These are phyloP conservation scores for Hirtodrosophila alboralis DNA, from an alignment of 2,888 invertebrate species.

Conservation along the genomic window DNA sequence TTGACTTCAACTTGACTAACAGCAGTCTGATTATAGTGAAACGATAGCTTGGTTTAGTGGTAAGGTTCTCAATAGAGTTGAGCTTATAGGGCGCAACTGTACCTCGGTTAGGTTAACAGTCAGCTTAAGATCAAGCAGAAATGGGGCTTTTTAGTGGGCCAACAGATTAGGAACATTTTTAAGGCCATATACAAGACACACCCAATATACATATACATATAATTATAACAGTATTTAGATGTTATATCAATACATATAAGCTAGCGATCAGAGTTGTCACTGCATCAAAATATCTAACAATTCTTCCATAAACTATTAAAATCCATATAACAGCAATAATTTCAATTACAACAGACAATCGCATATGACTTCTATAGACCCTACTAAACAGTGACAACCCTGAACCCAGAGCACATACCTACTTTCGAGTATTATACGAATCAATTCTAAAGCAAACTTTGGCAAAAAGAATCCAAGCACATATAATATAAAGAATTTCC, in stretches of 20 bases:
- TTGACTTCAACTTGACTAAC: conserved; percentile 54
- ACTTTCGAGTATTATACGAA: conserved; percentile 48
- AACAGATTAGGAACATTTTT: conserved; percentile 47
- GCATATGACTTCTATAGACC: background rate
- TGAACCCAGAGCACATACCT: conserved; percentile 7
- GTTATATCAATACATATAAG: conserved; percentile 31
- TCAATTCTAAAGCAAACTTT: conserved; percentile 34
- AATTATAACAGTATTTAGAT: conserved; percentile 44
- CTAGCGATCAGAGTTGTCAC: conserved; percentile 28
- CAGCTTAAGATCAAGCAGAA: conserved; percentile 25
- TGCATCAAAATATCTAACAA: conserved; percentile 6
- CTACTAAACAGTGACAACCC: conserved; percentile 11
- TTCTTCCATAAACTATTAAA: conserved; percentile 61
- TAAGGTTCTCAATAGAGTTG: conserved; percentile 46
- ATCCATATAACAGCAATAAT: conserved; percentile 65
- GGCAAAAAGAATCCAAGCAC: conserved; percentile 16
- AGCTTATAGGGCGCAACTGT: conserved; percentile 46
- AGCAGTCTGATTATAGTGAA: conserved; percentile 54
- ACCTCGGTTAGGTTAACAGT: conserved; percentile 38
- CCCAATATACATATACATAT: conserved; percentile 37
- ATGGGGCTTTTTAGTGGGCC: conserved; percentile 14
- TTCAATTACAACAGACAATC: conserved; percentile 92
- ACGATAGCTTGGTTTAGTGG: conserved; percentile 57
- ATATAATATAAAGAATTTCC: conserved; percentile 48
- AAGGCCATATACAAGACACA: conserved; percentile 60